These are phyloP conservation scores for Xanthia icteritia DNA, from an alignment of 2,888 invertebrate species.

Conservation along the genomic window DNA sequence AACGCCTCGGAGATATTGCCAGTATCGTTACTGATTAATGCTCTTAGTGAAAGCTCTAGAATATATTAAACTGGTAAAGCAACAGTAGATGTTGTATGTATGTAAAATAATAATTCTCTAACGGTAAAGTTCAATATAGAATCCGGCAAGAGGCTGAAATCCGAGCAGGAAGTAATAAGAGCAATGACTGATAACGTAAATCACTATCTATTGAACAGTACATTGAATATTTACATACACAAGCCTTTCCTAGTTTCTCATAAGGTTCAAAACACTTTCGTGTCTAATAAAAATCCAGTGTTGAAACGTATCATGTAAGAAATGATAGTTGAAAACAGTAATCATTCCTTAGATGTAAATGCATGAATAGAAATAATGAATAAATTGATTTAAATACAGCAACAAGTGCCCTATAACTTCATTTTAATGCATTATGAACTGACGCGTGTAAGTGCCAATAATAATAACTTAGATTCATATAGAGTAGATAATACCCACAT, in stretches of 20 bases:
- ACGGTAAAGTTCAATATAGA: neutral
- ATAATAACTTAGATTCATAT: conserved; percentile 39
- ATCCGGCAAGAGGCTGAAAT: neutral
- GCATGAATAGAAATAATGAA: conserved; percentile 24
- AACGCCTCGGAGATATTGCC: neutral
- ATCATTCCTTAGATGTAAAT: neutral
- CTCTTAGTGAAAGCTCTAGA: no score
- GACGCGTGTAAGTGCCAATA: conserved; percentile 25
- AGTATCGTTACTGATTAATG: neutral
- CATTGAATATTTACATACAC: conserved; percentile 12
- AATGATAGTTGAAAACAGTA: conserved; percentile 22
- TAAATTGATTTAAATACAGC: conserved; percentile 31
- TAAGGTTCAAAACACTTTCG: conserved; percentile 2
- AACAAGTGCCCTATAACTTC: conserved; percentile 32
- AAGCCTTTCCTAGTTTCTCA: neutral
- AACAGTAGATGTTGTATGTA: neutral
- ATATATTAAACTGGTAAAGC: neutral
- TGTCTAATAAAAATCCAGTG: conserved; percentile 17
- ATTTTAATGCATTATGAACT: conserved; percentile 32
- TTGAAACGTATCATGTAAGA: conserved; percentile 11
- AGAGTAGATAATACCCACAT: conserved; percentile 19
- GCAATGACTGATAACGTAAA: neutral
- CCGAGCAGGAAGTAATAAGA: neutral
- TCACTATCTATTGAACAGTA: neutral
- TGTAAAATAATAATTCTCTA: no score